Evolutionary conservation across 1,140 invertebrate genomes (phyloP).

Genomic region (Parasteatoda tepidariorum): DNA sequence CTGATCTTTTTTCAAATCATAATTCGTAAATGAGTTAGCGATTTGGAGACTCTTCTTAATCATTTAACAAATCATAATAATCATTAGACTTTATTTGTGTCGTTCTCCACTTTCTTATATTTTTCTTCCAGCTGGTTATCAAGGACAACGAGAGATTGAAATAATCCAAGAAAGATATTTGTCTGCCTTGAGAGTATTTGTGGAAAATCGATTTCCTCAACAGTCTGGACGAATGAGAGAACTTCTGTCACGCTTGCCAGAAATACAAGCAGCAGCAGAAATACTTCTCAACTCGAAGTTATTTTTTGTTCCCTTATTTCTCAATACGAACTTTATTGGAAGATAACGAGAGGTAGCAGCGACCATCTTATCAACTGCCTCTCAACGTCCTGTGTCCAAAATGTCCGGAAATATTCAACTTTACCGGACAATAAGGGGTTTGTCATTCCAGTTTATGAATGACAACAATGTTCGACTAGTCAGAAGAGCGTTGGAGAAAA

Average conservation of each 20-base stretch:
- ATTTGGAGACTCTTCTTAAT: no score
- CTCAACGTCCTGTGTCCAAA: background rate
- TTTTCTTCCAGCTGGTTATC: constrained; percentile 34
- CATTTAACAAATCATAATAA: no score
- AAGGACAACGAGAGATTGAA: constrained; percentile 78
- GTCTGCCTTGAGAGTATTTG: constrained; percentile 86
- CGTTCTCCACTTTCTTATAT: background rate
- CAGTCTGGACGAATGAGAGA: constrained; percentile 89
- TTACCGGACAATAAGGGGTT: background rate
- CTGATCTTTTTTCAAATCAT: no score
- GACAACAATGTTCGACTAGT: constrained; percentile 46
- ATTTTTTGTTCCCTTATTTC: constrained; percentile 98
- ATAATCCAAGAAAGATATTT: constrained; percentile 92
- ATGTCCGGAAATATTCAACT: background rate
- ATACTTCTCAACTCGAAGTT: constrained; percentile 95
- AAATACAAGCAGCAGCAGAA: constrained; percentile 93
- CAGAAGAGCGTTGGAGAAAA: constrained; percentile 23
- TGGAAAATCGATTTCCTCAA: constrained; percentile 87
- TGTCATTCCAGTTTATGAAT: background rate
- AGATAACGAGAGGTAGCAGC: constrained; percentile 17
- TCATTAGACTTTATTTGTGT: no score
- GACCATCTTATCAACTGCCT: background rate
- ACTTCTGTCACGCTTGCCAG: constrained; percentile 86
- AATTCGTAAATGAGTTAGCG: no score
- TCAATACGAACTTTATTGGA: constrained; percentile 78